These are phyloP conservation scores for Himalopsyche anomala DNA, from an alignment of 2,888 invertebrate genomes.

Conservation along the genomic window DNA sequence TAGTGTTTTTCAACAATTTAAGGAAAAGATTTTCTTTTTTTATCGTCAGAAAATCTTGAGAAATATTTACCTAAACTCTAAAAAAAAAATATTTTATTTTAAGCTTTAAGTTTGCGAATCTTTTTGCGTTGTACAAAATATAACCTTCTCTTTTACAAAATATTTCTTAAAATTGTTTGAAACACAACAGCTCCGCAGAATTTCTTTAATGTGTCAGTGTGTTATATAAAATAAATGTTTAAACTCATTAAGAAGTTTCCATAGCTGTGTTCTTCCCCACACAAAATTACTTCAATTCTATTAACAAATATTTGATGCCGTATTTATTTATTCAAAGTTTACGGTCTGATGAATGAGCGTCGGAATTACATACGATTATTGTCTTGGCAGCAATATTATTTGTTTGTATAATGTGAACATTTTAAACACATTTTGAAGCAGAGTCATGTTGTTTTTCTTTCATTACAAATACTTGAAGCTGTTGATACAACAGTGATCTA, in stretches of 20 bases:
- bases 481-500: not conserved
- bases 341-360: not conserved
- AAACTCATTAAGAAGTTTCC: constrained; percentile 13
- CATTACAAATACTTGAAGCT: not conserved
- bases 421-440: not conserved
- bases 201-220: constrained; percentile 1
- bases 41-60: too few relatives aligned
- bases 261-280: not conserved
- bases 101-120: too few relatives aligned
- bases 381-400: not conserved
- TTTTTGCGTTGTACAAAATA: not conserved
- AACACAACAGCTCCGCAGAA: not conserved
- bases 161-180: constrained; percentile 3
- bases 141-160: not conserved
- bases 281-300: not conserved
- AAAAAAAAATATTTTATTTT: too few relatives aligned
- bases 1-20: too few relatives aligned
- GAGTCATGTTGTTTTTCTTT: not conserved
- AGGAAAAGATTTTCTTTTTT: too few relatives aligned
- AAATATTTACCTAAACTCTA: too few relatives aligned
- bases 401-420: not conserved
- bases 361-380: not conserved
- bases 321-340: constrained; percentile 12
- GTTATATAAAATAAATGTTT: constrained; percentile 16
- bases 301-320: not conserved